These are phyloP conservation scores for Ailuropoda melanoleuca DNA, from an alignment of 2,113 vertebrate genomes.

Conservation along the genomic window DNA sequence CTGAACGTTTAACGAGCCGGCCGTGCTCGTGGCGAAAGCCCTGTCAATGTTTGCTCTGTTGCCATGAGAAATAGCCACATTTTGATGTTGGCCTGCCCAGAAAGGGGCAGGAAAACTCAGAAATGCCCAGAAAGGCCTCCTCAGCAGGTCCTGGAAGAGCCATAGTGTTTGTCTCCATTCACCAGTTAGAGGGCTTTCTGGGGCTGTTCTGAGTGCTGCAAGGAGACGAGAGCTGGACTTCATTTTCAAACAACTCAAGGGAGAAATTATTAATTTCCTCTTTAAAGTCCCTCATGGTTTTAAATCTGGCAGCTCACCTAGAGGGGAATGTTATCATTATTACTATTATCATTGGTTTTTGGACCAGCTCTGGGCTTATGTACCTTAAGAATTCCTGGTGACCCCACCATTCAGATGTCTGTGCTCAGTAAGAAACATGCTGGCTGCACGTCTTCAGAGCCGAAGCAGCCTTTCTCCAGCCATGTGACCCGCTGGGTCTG, in stretches of 20 bases:
- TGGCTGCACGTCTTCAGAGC: neutral
- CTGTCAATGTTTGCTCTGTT: constrained; percentile 64
- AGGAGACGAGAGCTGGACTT: constrained; percentile 20
- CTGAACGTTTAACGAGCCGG: constrained; percentile 35
- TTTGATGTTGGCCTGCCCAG: constrained; percentile 73
- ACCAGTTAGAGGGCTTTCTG: neutral
- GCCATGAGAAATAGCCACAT: constrained; percentile 66
- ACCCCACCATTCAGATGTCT: neutral
- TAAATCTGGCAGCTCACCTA: neutral
- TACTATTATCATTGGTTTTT: neutral
- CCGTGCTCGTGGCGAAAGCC: constrained; percentile 43
- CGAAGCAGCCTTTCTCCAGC: neutral
- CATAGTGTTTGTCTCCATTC: neutral
- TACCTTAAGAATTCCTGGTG: neutral
- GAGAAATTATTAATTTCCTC: constrained; percentile 34
- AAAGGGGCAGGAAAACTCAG: constrained; percentile 37
- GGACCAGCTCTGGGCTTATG: neutral
- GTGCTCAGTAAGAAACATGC: too few relatives aligned
- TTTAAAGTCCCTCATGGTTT: neutral
- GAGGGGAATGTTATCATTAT: neutral
- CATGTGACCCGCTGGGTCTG: rapidly evolving
- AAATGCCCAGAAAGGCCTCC: constrained; percentile 60
- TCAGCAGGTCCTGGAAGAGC: constrained; percentile 17
- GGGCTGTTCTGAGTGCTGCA: neutral
- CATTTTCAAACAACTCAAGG: constrained; percentile 14